Percentiles rank a stretch among this genome's conserved stretches.
These are phyloP conservation scores for Hermetia illucens DNA, from an alignment of 1,140 invertebrate species.

Conservation along the genomic window DNA sequence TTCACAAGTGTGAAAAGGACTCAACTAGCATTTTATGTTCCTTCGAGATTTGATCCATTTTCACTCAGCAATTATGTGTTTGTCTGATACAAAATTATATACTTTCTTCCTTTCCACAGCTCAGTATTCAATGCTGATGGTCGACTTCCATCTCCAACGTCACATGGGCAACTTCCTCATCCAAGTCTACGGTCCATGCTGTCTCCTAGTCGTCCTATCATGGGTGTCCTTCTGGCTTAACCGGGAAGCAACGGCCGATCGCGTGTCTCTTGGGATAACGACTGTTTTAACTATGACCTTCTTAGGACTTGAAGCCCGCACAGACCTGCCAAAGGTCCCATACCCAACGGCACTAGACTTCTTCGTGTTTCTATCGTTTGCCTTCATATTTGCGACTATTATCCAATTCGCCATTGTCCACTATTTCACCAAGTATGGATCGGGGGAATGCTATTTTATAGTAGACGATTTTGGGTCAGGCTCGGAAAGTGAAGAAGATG, in stretches of 20 bases:
- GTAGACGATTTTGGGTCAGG: slow-evolving; percentile 43
- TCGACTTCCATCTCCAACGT: slow-evolving; percentile 68
- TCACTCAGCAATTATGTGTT: too few species aligned
- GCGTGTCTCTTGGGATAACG: slow-evolving; percentile 72
- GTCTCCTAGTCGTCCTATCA: slow-evolving; percentile 66
- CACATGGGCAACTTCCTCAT: slow-evolving; percentile 81
- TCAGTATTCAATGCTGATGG: slow-evolving; percentile 62
- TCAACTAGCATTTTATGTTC: too few species aligned
- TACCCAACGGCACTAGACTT: slow-evolving; percentile 79
- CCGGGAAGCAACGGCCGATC: slow-evolving; percentile 73
- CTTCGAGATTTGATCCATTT: too few species aligned
- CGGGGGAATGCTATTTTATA: slow-evolving; percentile 69
- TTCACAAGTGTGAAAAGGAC: too few species aligned
- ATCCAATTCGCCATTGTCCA: slow-evolving; percentile 79
- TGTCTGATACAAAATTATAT: too few species aligned
- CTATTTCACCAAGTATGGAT: slow-evolving; percentile 80
- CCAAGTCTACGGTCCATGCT: slow-evolving; percentile 78
- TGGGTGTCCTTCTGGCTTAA: slow-evolving; percentile 90
- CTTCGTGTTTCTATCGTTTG: slow-evolving; percentile 75
- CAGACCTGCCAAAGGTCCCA: slow-evolving; percentile 72
- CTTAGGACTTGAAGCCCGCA: slow-evolving; percentile 68
- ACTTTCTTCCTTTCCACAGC: slow-evolving; percentile 33
- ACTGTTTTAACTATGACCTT: slow-evolving; percentile 83
- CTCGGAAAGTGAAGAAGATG: slow-evolving; percentile 41
- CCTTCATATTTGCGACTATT: slow-evolving; percentile 77